Evolutionary conservation across 2,797 vertebrate species (phyloP), one percentile per base, ranked within the genome.

Genomic region (Molossus alvarezi): DNA sequence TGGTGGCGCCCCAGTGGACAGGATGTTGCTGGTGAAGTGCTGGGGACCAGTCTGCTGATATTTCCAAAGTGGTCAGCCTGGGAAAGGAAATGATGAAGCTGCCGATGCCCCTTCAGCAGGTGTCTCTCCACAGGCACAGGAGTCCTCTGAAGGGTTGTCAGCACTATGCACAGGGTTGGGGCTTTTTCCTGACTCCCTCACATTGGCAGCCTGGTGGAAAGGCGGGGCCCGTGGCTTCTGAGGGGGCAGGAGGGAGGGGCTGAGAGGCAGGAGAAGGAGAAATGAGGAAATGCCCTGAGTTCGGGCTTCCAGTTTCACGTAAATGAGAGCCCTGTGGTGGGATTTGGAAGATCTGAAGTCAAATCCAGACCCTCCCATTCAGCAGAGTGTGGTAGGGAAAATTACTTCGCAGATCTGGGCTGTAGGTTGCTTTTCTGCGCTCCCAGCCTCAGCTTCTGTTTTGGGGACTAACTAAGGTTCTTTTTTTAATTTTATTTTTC

Each of bases 71-170:
- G 20, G 21, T 75, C 73, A 25, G 7, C 76, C 9, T 83, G 20
- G 85, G 73, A 73, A 93, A 84, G 71, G 72, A 91, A 85, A 77
- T 77, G 29, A 11, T 41, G 17, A 80, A 90, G 48, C 27, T 73
- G 41, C 53, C 5, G 1, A 60, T 90, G n/a, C 81, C 88, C 94
- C 41, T 76, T 20, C 21, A 37, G 71, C 65, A n/a, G 33, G 53
- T 72, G 76, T 53, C n/a, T 75, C 76, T 41, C 86, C n/a, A 5
- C 20, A 57, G 51, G n/a, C 62, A 48, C 67, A 83, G 64, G 37
- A 75, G 45, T 55, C 60, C n/a, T 85, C n/a, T 33, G 80, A 94
- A 95, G 58, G 73, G 4, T 23, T 89, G 48, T 45, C 67, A 51
- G 55, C 65, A 18, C 29, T 3, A 0, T 37, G 27, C 18, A 6